Base-by-base conservation (phyloP, 1,140 invertebrate genomes). In the Stenopsyche tienmushanensis region DNA sequence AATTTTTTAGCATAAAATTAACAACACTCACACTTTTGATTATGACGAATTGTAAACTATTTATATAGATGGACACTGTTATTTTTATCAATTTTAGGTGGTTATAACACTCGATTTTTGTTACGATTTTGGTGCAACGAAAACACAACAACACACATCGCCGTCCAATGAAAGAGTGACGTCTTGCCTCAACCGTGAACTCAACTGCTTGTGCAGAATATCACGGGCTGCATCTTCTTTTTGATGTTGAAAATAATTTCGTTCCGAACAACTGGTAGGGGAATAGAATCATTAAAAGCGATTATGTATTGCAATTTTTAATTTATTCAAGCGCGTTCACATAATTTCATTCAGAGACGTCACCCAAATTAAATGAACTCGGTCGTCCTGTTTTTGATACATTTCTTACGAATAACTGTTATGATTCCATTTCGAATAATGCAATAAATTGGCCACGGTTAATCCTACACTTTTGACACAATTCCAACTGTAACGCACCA, bases 171-270 rank as follows among this genome's bases (percentile, higher is more conserved):
- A 44, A 1, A 13, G 39, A 25, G 34, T 58, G 55, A 15, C 55
- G 34, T 39, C 55, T 26, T 7, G 55, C 17, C 20, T 17, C 29
- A 26, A 25, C 15, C 53, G 2, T 42, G 55, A 41, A 58, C 55
- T 10, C 55, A 41, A 58, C 55, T 45, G 55, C 18, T 58, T 54
- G 47, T 54, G 52, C 52, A 54, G 55, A 58, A 58, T 26, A 58
- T 41, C 55, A 34, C 55, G 39, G 23, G 41, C n/a, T 7, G 41
- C 55, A 58, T 58, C 55, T 34, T 58, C 55, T 58, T 58, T 58
- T 44, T 17, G 55, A 10, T 20, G 55, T 7, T 44, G 20, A 9
- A 24, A 58, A 60, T 47, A 60, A 60, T 47, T 47, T 60, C 25
- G 29, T 13, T 26, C 17, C 7, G n/a, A 15, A 18, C 2, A n/a